Conservation (phyloP, 2,888 invertebrate genomes). For the Ptilodon capucinus region DNA sequence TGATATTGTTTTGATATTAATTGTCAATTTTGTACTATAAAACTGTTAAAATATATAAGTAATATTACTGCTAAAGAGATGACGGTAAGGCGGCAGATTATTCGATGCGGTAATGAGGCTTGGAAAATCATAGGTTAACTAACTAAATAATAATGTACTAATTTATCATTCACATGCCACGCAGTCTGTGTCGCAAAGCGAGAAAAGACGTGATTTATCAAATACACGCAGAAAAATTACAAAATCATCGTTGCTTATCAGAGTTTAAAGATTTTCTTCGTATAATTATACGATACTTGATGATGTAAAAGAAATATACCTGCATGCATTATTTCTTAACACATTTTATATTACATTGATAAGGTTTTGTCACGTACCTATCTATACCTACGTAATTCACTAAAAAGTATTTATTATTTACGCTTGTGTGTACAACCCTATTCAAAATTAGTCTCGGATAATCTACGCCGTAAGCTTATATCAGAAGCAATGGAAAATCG, state of each 20-base stretch:
- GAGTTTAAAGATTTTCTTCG: not conserved
- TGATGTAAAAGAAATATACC: not conserved
- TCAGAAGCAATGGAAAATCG: slow-evolving; percentile 6
- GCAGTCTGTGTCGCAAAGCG: not conserved
- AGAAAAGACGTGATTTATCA: not conserved
- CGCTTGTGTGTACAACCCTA: not conserved
- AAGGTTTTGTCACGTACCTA: not conserved
- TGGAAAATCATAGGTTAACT: not conserved
- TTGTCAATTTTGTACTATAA: too few species aligned
- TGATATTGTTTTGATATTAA: too few species aligned
- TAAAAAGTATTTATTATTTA: not conserved
- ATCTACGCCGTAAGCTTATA: not conserved
- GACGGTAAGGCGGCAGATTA: too few species aligned
- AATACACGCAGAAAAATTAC: not conserved
- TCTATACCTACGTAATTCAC: not conserved
- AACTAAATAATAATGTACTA: too few species aligned
- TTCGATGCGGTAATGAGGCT: not conserved
- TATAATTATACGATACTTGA: too few species aligned
- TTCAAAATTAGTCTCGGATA: not conserved
- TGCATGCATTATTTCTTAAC: not conserved
- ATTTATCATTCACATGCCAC: not conserved
- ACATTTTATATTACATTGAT: not conserved
- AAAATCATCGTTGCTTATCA: not conserved
- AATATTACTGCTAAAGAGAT: too few species aligned
- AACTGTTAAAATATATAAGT: too few species aligned